Evolutionary conservation across 2,888 invertebrate species (phyloP).

Genomic region (Tuta absoluta): DNA sequence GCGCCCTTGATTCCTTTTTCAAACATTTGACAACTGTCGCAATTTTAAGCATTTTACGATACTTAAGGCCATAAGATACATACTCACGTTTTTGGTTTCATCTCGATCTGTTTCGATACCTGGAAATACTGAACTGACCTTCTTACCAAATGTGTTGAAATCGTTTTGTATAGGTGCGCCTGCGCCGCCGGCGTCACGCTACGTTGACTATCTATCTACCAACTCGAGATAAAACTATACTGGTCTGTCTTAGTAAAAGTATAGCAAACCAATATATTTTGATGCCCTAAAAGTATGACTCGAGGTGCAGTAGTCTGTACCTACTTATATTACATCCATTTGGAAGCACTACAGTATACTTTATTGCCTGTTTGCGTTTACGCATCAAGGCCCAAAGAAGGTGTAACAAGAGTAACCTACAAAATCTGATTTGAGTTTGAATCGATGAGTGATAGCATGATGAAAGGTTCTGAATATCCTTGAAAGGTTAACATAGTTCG

Average conservation of each 20-base stretch:
- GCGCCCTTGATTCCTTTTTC: no score
- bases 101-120: not conserved
- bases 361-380: slow-evolving; percentile 10
- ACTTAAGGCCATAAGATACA: no score
- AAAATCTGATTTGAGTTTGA: not conserved
- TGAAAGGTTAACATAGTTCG: not conserved
- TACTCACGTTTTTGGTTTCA: not conserved
- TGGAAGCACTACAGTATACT: slow-evolving; percentile 1
- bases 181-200: slow-evolving; percentile 1
- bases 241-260: no score
- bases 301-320: not conserved
- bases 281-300: not conserved
- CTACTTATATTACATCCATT: not conserved
- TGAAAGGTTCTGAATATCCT: slow-evolving; percentile 2
- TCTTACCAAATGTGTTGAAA: slow-evolving; percentile 13
- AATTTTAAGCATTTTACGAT: no score
- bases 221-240: no score
- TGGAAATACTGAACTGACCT: not conserved
- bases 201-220: not conserved
- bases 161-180: slow-evolving; percentile 11
- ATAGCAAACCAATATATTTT: no score
- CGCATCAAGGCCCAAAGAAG: slow-evolving; percentile 11
- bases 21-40: no score
- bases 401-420: slow-evolving; percentile 5
- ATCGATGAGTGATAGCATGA: not conserved